Base-by-base conservation (phyloP, 2,888 invertebrate genomes). In the Apantesis nais region DNA sequence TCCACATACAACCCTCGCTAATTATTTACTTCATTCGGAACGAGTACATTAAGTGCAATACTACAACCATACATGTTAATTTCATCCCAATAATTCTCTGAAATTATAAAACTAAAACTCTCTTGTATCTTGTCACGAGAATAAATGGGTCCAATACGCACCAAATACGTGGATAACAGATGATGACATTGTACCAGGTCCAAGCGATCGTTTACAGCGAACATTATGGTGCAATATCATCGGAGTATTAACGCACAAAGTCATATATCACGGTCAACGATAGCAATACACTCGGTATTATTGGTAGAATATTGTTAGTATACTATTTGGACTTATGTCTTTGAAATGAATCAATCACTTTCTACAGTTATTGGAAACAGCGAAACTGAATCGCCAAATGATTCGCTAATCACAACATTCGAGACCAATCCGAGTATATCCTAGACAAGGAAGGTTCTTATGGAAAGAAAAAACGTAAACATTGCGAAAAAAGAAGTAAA, bases 151-250 rank as follows among this genome's bases (percentile, higher is more conserved):
- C 79, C 85, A 88, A 87, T 87, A 86, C 83, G 67, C 78, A 76
- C 85, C 83, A 83, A 85, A 86, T 81, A 83, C 77, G 78, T 75
- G 80, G 78, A 81, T 85, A 88, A 88, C 82, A 85, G 82, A 88
- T 85, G 85, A 81, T 81, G 82, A 86, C 83, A 85, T 85, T 88
- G 82, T 80, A 78, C 78, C 85, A 79, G 82, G 81, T 85, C 86
- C 86, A 82, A 82, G 80, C 78, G 74, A 78, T 78, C 80, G 79
- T 81, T 85, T 85, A 85, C 83, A 77, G 82, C 81, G 76, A 79
- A 83, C 87, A 85, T 88, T 87, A 87, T 83, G 85, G 80, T 73
- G 78, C 85, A 85, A 85, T 87, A 86, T 84, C 83, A 84, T 78
- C 76, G 73, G 74, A 80, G 78, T 78, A 78, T 82, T 82, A 77